Evolutionary conservation across 2,797 vertebrate species (phyloP), one percentile per base, ranked within the genome.

Genomic region (Apodemus agrarius): DNA sequence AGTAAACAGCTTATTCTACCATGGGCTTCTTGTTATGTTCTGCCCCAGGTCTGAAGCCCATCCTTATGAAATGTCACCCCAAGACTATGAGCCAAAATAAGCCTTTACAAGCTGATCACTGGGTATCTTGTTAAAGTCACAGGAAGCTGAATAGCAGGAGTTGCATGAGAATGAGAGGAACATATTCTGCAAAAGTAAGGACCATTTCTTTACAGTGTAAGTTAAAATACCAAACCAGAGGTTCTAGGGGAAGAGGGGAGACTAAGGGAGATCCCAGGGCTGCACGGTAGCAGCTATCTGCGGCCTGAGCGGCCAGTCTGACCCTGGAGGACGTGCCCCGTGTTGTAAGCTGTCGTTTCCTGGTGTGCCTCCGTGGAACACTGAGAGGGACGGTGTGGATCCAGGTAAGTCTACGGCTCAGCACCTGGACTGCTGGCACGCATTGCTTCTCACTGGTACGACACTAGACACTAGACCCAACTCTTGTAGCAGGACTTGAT

Each of bases 181-280:
- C 14, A 12, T 34, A 2, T n/a, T 26, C 37, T 93, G 29, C n/a
- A n/a, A n/a, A 54, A 67, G 63, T 54, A 40, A 61, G 49, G 67
- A 65, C 10, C 17, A 0, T 40, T 40, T 86, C 16, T 3, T 11
- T 19, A 31, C 4, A 24, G 0, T 0, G 0, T 26, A 46, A 10
- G 21, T 57, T 65, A 72, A 69, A 79, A 29, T 75, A 19, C 37
- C 16, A 63, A 81, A 3, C 78, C 75, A 24, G 1, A 31, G 79
- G 46, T 52, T 59, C 24, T 0, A 0, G 6, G n/a, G 74, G 22
- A n/a, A 16, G 81, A 1, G 2, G 0, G 3, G 78, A 61, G 24
- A 13, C 74, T 22, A 10, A 61, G 22, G 59, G 24, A 61, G 22
- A 61, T 24, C 59, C 22, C 59, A 80, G 59, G 59, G 17, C n/a